phyloP scores from a whole-genome alignment of 1,140 invertebrate species.

The Procambarus virginalis region DNA sequence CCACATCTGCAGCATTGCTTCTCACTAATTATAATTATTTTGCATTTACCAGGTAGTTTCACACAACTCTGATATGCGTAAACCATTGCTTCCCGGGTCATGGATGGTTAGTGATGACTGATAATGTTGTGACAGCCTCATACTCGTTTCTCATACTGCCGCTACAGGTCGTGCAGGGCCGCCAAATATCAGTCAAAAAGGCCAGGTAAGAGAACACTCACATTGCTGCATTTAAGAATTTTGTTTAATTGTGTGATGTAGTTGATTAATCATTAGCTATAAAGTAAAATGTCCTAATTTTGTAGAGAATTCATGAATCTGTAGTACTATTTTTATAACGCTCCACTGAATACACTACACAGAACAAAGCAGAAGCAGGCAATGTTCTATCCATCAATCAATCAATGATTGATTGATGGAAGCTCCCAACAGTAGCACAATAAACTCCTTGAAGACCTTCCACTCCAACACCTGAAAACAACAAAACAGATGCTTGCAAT shows the following conservation, averaged over 20 bases:
- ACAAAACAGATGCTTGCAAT: too few species aligned
- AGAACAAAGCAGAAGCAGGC: too few species aligned
- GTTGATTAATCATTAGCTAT: neutral
- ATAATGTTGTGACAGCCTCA: conserved; percentile 85
- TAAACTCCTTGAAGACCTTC: too few species aligned
- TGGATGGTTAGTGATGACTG: conserved; percentile 88
- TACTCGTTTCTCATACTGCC: conserved; percentile 77
- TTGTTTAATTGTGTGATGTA: neutral
- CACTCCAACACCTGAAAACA: too few species aligned
- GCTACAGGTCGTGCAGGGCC: conserved; percentile 72
- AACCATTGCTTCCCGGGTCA: conserved; percentile 88
- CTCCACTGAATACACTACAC: too few species aligned
- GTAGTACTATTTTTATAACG: too few species aligned
- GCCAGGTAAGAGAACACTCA: conserved; percentile 75
- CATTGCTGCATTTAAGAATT: neutral
- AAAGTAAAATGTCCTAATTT: neutral
- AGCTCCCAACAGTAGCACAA: too few species aligned
- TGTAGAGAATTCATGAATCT: neutral
- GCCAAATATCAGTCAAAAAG: conserved; percentile 78
- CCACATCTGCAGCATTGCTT: too few species aligned
- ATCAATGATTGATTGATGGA: too few species aligned
- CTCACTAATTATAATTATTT: neutral
- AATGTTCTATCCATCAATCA: too few species aligned
- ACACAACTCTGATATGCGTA: conserved; percentile 77
- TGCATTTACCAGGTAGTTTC: conserved; percentile 20